Base-by-base conservation (phyloP, 2,113 vertebrate species). In the Hirundichthys speculiger region DNA sequence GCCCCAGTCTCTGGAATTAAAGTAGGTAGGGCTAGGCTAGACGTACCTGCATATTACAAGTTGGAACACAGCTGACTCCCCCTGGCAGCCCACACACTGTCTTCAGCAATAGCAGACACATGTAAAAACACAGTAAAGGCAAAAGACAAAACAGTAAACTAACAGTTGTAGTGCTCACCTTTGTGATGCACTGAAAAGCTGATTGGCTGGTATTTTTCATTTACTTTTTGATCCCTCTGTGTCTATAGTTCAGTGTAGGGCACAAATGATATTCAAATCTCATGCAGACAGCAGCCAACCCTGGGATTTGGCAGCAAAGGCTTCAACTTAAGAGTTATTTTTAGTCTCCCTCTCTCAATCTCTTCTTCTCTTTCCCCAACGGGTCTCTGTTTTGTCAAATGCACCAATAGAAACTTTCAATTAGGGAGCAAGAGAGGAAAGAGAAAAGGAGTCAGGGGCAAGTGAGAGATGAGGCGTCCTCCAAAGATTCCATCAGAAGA, bases 351-450 rank as follows among this genome's bases (percentile, higher is more conserved):
- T 72, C 84, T 74, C 64, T 79, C 84, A 62, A 53, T 65, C 80
- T 82, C 74, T 52, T 53, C 12, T 61, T 24, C 70, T 59, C 63
- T 71, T 60, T 66, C 69, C 81, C 79, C 76, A 70, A 67, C 40
- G 69, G 75, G 76, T 86, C 77, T 75, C 76, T 73, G 84, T 87
- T 88, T 89, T 85, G 82, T 91, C 80, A 81, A 76, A 85, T 67
- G 88, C 77, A 87, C 83, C 79, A 82, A 90, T 90, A 87, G 89
- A 90, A 92, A 92, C 87, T 90, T 90, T 92, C 83, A 88, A 88
- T 90, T 82, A 85, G 55, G 54, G 60, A 74, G 69, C 40, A 61
- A 41, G 30, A 67, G 67, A 79, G 24, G 55, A 57, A 47, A 34
- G 57, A 80, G 69, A 19, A 73, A 79, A 25, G 47, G 69, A 86